These are phyloP conservation scores for Wasmannia auropunctata DNA, from an alignment of 1,140 invertebrate genomes.

Conservation along the genomic window DNA sequence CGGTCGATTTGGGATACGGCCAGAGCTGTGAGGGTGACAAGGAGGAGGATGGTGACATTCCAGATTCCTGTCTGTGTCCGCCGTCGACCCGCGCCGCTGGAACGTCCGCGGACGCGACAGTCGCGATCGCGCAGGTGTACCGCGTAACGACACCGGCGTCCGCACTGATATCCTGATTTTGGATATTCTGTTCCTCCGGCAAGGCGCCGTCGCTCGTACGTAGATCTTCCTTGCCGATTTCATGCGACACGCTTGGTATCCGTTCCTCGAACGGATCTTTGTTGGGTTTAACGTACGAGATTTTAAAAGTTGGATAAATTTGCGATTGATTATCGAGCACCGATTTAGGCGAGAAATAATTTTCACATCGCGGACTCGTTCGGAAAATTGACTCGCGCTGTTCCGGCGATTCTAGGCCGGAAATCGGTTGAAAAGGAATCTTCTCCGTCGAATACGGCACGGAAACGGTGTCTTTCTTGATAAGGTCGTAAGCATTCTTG, in stretches of 20 bases:
- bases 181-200: slow-evolving; percentile 76
- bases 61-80: neutral
- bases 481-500: neutral
- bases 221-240: neutral
- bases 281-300: neutral
- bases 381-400: neutral
- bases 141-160: slow-evolving; percentile 80
- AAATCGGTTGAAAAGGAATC: neutral
- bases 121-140: slow-evolving; percentile 81
- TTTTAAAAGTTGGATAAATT: neutral
- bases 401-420: neutral
- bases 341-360: slow-evolving; percentile 14
- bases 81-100: slow-evolving; percentile 29
- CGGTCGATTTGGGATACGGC: slow-evolving; percentile 12
- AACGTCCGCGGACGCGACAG: slow-evolving; percentile 74
- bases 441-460: neutral
- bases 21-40: slow-evolving; percentile 44
- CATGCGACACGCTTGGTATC: neutral
- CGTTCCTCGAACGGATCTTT: neutral
- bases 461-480: neutral
- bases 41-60: neutral
- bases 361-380: neutral
- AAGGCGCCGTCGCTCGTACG: neutral
- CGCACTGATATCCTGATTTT: slow-evolving; percentile 82
- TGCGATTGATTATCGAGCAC: neutral